Conservation (phyloP, 37 sponge, comb jelly and placozoan species). For the Eunapius fragilis region DNA sequence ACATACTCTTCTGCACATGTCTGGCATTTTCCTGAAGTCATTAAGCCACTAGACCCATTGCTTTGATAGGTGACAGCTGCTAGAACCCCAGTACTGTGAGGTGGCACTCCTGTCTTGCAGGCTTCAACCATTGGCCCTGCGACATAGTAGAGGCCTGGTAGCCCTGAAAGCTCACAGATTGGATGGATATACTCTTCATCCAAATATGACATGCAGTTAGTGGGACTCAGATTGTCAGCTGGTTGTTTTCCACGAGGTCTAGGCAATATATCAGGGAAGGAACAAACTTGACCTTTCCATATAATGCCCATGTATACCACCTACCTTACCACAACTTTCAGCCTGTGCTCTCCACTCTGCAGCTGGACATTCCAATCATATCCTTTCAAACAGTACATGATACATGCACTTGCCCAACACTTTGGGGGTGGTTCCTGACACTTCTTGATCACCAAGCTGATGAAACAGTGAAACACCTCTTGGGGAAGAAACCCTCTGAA, state of each 20-base stretch:
- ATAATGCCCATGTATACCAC: too few species aligned
- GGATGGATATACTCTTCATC: background rate
- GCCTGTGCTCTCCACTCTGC: background rate
- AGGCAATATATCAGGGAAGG: background rate
- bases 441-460: constrained; percentile 20
- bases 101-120: background rate
- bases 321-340: background rate
- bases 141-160: background rate
- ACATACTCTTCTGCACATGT: background rate
- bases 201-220: background rate
- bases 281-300: too few species aligned
- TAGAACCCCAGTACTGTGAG: background rate
- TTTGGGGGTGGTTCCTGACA: background rate
- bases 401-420: background rate
- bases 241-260: background rate
- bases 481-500: constrained; percentile 56
- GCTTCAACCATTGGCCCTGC: background rate
- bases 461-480: constrained; percentile 43
- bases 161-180: background rate
- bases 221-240: background rate
- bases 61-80: background rate
- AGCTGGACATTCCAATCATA: background rate
- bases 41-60: background rate
- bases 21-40: background rate
- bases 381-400: background rate